A percentile compares a stretch with the other conserved stretches of the same genome.
Conservation (phyloP, 2,888 invertebrate genomes). For the Drosophila longiperda region DNA sequence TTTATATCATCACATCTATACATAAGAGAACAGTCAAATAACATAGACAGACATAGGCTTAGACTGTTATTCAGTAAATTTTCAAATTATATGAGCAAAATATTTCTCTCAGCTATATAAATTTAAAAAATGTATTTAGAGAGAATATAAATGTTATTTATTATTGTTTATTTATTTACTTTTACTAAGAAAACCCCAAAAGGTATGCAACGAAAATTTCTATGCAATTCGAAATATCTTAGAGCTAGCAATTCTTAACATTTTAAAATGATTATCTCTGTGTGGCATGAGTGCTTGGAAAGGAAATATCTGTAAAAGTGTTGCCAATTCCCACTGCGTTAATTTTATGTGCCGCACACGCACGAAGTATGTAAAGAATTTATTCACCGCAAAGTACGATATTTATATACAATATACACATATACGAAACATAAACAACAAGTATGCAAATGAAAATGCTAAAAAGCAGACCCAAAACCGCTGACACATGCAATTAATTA, state of each 20-base stretch:
- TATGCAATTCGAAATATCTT: neutral
- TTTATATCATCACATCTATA: neutral
- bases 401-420: neutral
- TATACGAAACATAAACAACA: conserved; percentile 32
- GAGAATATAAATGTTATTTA: neutral
- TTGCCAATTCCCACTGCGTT: conserved; percentile 11
- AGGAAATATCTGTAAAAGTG: conserved; percentile 8
- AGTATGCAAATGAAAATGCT: conserved; percentile 54
- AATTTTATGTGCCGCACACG: conserved; percentile 13
- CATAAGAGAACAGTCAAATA: neutral
- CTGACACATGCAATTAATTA: conserved; percentile 79
- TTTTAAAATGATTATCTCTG: neutral
- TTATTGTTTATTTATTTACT: no score
- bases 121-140: neutral
- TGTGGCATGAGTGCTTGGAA: neutral
- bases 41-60: neutral
- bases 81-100: neutral
- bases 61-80: neutral
- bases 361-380: conserved; percentile 44
- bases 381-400: conserved; percentile 48
- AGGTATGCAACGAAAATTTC: neutral
- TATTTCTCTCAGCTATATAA: neutral
- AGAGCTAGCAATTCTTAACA: no score
- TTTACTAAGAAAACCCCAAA: neutral
- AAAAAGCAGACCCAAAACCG: conserved; percentile 60